Base-by-base conservation (phyloP, 1,140 invertebrate genomes). In the Neomicropteryx cornuta region DNA sequence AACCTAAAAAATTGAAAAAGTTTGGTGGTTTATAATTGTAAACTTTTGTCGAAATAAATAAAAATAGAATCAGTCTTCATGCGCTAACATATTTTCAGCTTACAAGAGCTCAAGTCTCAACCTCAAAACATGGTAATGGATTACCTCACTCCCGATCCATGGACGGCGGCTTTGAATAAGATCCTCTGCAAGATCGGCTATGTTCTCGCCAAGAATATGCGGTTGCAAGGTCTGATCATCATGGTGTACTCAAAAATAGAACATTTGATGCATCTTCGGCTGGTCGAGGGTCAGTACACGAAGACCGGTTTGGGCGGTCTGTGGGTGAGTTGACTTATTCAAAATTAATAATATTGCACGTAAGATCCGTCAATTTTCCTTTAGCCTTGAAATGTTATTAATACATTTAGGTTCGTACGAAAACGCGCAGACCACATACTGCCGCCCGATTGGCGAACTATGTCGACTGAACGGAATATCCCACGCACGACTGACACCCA, bases 71-170 rank as follows among this genome's bases (percentile, higher is more conserved):
- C n/a, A n/a, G n/a, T n/a, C n/a, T n/a, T n/a, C n/a, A n/a, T n/a
- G n/a, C n/a, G n/a, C n/a, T n/a, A n/a, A n/a, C n/a, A n/a, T n/a
- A 48, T 44, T 52, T 65, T 39, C 49, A 85, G 83, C n/a, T 68
- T 92, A 38, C 88, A 94, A 70, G 89, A 94, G 70, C 81, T 93
- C 1, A 91, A 87, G 56, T 79, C 84, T 2, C 83, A 88, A 48
- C 86, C 87, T 5, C 83, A 87, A 51, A 85, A 89, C 59, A 76
- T 88, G 52, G 53, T 92, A 16, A 67, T 84, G 53, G 83, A 89
- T 44, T 70, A 81, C 11, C 55, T 93, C 22, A 84, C 87, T 58
- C 79, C 83, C 47, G 87, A 91, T 64, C 77, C 83, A 4, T 93
- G 88, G 88, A 87, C 85, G 14, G 74, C 75, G 50, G 67, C 72